A percentile compares a stretch with the other conserved stretches of the same genome.
These are phyloP conservation scores for Sturmia bella DNA, from an alignment of 2,888 invertebrate species.

Conservation along the genomic window DNA sequence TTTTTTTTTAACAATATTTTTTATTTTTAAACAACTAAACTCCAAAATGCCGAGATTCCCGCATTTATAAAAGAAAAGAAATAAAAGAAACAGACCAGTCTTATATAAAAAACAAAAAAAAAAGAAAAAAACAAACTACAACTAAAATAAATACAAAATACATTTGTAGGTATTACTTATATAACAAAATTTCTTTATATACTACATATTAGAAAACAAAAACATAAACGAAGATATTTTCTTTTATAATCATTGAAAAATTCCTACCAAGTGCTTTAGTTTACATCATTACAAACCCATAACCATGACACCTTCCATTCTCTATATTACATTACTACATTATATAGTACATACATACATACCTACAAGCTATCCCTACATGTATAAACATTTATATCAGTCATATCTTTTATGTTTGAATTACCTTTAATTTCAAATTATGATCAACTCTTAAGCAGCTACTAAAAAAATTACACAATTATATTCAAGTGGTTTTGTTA, in stretches of 20 bases:
- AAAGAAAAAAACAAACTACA: not conserved
- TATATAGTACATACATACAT: not conserved
- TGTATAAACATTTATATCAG: not conserved
- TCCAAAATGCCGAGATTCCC: slow-evolving; percentile 59
- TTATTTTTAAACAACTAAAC: slow-evolving; percentile 32
- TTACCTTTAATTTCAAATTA: slow-evolving; percentile 13
- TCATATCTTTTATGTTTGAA: not conserved
- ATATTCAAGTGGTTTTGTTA: slow-evolving; percentile 18
- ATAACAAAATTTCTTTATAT: slow-evolving; percentile 39
- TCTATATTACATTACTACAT: not conserved
- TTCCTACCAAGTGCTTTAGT: slow-evolving; percentile 69
- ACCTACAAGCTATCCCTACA: slow-evolving; percentile 31
- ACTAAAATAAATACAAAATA: slow-evolving; percentile 22
- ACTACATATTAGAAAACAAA: slow-evolving; percentile 40
- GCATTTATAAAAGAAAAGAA: slow-evolving; percentile 53
- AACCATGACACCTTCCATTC: slow-evolving; percentile 42
- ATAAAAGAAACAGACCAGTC: slow-evolving; percentile 42
- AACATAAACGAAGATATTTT: slow-evolving; percentile 67
- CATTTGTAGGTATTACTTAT: slow-evolving; percentile 50
- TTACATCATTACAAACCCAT: slow-evolving; percentile 56
- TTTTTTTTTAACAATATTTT: not conserved
- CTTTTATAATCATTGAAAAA: slow-evolving; percentile 66
- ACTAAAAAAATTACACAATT: slow-evolving; percentile 1
- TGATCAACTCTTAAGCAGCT: not conserved
- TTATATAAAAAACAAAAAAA: slow-evolving; percentile 24